Base-by-base conservation (phyloP, 2,888 invertebrate genomes). In the Stenotaenia linearis region DNA sequence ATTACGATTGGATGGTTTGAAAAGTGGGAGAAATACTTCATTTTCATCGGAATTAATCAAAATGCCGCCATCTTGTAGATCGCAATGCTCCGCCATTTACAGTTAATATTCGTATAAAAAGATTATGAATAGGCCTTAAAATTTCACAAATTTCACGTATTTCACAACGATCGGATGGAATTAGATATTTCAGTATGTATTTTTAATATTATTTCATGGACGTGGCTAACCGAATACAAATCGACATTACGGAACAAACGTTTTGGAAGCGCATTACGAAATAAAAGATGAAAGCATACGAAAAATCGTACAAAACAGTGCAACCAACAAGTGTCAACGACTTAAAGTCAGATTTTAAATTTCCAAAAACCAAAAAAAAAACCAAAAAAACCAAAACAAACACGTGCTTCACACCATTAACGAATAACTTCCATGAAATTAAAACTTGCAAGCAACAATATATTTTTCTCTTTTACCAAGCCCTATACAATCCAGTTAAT, bases 401-500 rank as follows among this genome's bases (percentile, higher is more conserved):
- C 1, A 30, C 75, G 35, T 75, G 35, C 75, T 75, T 75, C 75
- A 75, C 25, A 18, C 23, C n/a, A 30, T 75, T 75, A 75, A 75
- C 32, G 15, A n/a, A 75, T 4, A 74, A 15, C 30, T 30, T n/a
- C n/a, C n/a, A n/a, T 7, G 3, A 30, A 74, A 75, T 15, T 75
- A 5, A 30, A 75, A 75, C 75, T 75, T 25, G 4, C 18, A 75
- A 75, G 30, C 75, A 75, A 75, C 75, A 75, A 75, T 75, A 75
- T 25, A 75, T 10, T 74, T 30, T 9, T 74, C 18, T 21, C 3
- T 21, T 21, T 12, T 28, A 30, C 74, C 25, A 74, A 74, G 10
- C 25, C 74, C 45, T 45, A 45, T 45, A 45, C 45, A 45, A n/a
- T 45, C 18, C 56, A 56, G 7, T 56, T 56, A 45, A 21, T 18